These are phyloP conservation scores for Gymnodraco acuticeps DNA, from an alignment of 2,797 vertebrate genomes.

Conservation along the genomic window DNA sequence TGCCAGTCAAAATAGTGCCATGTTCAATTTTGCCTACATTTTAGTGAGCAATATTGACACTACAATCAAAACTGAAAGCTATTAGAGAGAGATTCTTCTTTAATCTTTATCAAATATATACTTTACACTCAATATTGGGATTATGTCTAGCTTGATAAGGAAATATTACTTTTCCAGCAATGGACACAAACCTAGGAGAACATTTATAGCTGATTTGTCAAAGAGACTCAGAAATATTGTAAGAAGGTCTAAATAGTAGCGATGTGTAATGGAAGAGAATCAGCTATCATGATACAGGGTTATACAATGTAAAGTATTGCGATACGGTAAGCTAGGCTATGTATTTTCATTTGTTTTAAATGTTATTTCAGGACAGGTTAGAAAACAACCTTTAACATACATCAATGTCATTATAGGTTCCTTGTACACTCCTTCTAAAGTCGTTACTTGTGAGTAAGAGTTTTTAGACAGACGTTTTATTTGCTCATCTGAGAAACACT, in stretches of 20 bases:
- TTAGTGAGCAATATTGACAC: not conserved
- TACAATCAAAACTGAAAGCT: slow-evolving; percentile 4
- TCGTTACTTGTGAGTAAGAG: not conserved
- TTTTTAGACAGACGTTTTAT: not conserved
- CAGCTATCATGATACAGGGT: too few species aligned
- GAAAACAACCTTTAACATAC: too few species aligned
- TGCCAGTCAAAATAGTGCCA: not conserved
- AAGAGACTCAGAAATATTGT: not conserved
- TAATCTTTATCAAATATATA: not conserved
- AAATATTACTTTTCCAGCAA: slow-evolving; percentile 1
- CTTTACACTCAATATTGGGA: slow-evolving; percentile 3
- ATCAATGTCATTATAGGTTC: too few species aligned
- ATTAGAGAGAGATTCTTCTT: not conserved
- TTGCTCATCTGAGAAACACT: not conserved
- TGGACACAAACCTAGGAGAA: not conserved
- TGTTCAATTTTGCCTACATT: not conserved
- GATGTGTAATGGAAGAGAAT: too few species aligned
- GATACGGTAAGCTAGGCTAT: too few species aligned
- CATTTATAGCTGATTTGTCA: not conserved
- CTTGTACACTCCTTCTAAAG: not conserved
- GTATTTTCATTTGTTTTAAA: too few species aligned
- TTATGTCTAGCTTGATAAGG: not conserved
- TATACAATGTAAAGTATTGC: too few species aligned
- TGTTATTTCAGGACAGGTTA: too few species aligned
- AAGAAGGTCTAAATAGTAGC: not conserved